phyloP scores from a whole-genome alignment of 2,797 vertebrate species.

The Coreius guichenoti region DNA sequence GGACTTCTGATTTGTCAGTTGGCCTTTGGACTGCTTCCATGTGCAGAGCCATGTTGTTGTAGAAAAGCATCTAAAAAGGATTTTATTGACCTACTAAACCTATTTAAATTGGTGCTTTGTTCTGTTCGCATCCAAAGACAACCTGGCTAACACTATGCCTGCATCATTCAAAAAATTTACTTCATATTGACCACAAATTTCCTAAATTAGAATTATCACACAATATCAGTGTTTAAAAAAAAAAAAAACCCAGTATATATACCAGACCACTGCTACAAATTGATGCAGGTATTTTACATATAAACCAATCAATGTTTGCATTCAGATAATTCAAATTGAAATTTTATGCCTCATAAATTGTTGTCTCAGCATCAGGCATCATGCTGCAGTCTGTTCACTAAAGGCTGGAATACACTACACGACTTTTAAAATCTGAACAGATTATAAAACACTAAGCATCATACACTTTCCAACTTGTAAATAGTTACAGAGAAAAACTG shows the following conservation, averaged over 20 bases:
- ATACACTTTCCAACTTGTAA: not conserved
- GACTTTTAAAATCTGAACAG: not conserved
- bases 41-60: constrained; percentile 31
- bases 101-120: constrained; percentile 37
- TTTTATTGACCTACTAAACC: constrained; percentile 29
- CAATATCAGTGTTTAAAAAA: not conserved
- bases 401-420: not conserved
- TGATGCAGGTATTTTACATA: not conserved
- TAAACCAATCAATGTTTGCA: not conserved
- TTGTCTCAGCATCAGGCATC: no score
- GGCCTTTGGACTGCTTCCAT: constrained; percentile 40
- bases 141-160: not conserved
- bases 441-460: not conserved
- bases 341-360: no score
- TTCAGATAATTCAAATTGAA: no score
- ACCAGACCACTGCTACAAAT: not conserved
- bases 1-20: constrained; percentile 58
- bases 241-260: not conserved
- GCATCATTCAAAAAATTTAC: constrained; percentile 18
- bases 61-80: constrained; percentile 31
- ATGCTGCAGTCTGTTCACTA: no score
- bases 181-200: not conserved
- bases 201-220: not conserved
- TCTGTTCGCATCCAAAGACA: not conserved
- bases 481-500: not conserved